A percentile compares a stretch with the other conserved stretches of the same genome.
Conservation (phyloP, 2,797 vertebrate species). For the Hypotaenidia okinawae region DNA sequence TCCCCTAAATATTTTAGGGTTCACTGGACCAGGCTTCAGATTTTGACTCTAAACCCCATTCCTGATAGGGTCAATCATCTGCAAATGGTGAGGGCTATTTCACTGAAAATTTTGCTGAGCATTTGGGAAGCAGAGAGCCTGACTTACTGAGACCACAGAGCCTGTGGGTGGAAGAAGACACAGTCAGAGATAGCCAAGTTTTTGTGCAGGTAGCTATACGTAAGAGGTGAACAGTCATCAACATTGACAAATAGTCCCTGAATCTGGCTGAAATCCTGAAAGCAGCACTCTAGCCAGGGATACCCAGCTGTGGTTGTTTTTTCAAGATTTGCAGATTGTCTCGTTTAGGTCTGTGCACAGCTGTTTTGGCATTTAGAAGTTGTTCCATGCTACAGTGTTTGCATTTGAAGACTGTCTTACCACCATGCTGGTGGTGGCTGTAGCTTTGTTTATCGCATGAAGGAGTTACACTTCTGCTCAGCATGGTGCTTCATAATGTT, state of each 20-base stretch:
- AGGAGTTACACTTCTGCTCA: not conserved
- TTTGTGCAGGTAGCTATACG: not conserved
- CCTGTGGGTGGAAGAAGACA: not conserved
- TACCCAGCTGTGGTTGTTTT: not conserved
- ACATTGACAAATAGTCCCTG: not conserved
- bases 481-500: not conserved
- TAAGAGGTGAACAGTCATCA: not conserved
- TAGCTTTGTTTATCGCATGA: constrained; percentile 23
- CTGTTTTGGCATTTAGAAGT: not conserved
- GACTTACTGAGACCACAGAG: not conserved
- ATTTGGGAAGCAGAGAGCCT: not conserved
- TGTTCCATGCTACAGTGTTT: constrained; percentile 6
- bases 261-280: not conserved
- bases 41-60: not conserved
- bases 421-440: constrained; percentile 24
- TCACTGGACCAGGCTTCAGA: not conserved
- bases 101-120: not conserved
- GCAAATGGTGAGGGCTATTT: not conserved
- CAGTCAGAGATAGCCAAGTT: not conserved
- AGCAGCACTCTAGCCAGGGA: not conserved
- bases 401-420: constrained; percentile 7
- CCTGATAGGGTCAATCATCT: not conserved
- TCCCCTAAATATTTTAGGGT: not conserved
- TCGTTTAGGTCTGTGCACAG: not conserved
- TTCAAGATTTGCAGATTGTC: not conserved